Evolutionary conservation across 2,113 vertebrate species (phyloP), one percentile per base, ranked within the genome.

Genomic region (Platysteira castanea): DNA sequence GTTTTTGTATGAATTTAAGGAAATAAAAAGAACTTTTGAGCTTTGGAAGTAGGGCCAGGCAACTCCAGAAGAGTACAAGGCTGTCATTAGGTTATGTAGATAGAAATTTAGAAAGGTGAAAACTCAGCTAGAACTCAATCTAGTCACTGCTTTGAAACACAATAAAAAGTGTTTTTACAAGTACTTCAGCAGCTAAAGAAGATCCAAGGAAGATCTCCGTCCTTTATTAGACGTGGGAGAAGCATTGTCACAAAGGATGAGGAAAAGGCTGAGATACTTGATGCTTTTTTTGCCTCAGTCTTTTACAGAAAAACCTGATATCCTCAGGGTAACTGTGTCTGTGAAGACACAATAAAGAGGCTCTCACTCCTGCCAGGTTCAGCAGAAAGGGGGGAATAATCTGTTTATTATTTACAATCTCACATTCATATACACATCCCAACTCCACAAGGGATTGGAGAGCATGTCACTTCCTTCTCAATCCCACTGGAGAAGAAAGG

Each of bases 1-100:
- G 7, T 8, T 75, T 89, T 60, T 60, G 15, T 27, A 31, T 37
- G 15, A 59, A 75, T 60, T 60, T 6, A 23, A 42, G 15, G 15
- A 37, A 88, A 35, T 15, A 64, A 64, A 30, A 33, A 52, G 16
- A 67, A 28, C 8, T 46, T 46, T 39, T 67, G 33, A 39, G 13
- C 33, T 82, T 74, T 74, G 39, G 37, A 82, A 53, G 15, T 7
- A 59, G 33, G 37, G 2, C 4, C 22, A 59, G 37, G 4, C 6
- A 37, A 67, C 24, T 74, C 33, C 52, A 9, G 46, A 74, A 26
- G 9, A 50, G 6, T 59, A 37, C 8, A 59, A 65, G 15, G 15
- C 33, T 44, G 22, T 22, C 0, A 0, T 50, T 52, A 6, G 27
- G 15, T 59, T 37, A 52, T 7, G 19, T 20, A 59, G 28, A n/a